Evolutionary conservation across 2,113 vertebrate species (phyloP).

Genomic region (Sinocyclocheilus anophthalmus): DNA sequence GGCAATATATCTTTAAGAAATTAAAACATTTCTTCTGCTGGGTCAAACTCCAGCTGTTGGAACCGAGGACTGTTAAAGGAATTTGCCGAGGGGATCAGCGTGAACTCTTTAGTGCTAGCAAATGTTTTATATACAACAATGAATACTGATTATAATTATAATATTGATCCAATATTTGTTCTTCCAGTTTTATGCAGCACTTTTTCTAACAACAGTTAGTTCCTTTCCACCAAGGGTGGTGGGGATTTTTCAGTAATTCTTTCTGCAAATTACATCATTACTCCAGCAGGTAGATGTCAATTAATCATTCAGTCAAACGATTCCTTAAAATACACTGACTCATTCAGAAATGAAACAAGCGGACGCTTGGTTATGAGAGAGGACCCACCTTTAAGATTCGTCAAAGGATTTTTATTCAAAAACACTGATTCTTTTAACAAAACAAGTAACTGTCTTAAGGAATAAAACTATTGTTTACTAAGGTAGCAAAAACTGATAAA

Average conservation of each 20-base stretch:
- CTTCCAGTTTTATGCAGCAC: background rate
- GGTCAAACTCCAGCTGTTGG: slow-evolving; percentile 27
- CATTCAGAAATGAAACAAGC: background rate
- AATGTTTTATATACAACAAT: background rate
- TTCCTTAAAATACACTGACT: background rate
- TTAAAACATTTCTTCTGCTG: slow-evolving; percentile 36
- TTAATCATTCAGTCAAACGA: background rate
- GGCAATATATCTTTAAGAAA: slow-evolving; percentile 32
- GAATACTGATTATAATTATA: slow-evolving; percentile 13
- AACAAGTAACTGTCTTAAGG: background rate
- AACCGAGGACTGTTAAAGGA: background rate
- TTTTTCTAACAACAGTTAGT: background rate
- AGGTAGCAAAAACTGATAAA: background rate
- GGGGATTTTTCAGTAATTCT: background rate
- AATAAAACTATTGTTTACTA: background rate
- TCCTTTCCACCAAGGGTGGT: background rate
- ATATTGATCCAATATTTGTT: background rate
- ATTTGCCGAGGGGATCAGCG: background rate
- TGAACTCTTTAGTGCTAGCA: slow-evolving; percentile 9
- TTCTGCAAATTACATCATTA: background rate
- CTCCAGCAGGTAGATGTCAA: background rate
- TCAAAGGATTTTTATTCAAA: background rate
- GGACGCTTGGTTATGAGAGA: background rate
- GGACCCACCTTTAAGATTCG: background rate
- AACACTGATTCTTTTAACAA: background rate